Evolutionary conservation across 2,888 invertebrate genomes (phyloP).

Genomic region (Tetragonula carbonaria): DNA sequence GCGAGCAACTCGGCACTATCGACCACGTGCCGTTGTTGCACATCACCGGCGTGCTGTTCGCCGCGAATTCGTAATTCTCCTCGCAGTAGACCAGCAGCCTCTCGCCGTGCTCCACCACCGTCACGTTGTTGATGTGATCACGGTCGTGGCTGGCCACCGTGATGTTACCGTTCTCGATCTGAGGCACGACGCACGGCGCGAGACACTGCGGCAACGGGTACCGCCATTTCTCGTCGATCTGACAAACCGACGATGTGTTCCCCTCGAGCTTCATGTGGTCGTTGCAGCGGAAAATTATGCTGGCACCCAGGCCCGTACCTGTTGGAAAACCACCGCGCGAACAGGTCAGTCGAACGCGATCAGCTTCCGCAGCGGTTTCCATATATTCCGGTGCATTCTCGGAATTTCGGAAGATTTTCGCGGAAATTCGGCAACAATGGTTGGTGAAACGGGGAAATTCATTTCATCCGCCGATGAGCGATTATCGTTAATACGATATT

Average conservation of each 20-base stretch:
- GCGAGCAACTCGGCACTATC: constrained; percentile 93
- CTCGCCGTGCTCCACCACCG: constrained; percentile 90
- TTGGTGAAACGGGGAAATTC: too few species aligned
- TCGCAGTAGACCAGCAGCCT: constrained; percentile 92
- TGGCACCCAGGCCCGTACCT: constrained; percentile 96
- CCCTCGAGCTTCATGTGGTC: constrained; percentile 96
- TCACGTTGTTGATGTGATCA: constrained; percentile 82
- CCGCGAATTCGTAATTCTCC: constrained; percentile 93
- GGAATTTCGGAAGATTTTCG: too few species aligned
- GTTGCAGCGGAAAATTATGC: constrained; percentile 96
- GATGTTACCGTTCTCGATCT: constrained; percentile 91
- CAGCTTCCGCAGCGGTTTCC: too few species aligned
- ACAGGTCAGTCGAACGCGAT: neutral
- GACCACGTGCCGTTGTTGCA: constrained; percentile 99
- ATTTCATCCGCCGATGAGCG: too few species aligned
- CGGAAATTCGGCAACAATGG: too few species aligned
- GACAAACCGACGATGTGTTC: constrained; percentile 95
- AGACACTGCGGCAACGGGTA: constrained; percentile 96
- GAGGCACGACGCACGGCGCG: constrained; percentile 97
- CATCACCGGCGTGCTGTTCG: constrained; percentile 89
- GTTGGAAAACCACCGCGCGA: neutral
- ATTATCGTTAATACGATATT: too few species aligned
- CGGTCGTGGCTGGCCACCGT: constrained; percentile 85
- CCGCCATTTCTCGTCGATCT: constrained; percentile 97
- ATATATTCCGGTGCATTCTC: too few species aligned